These are phyloP conservation scores for Euura lappo DNA, from an alignment of 1,140 invertebrate genomes.

Conservation along the genomic window DNA sequence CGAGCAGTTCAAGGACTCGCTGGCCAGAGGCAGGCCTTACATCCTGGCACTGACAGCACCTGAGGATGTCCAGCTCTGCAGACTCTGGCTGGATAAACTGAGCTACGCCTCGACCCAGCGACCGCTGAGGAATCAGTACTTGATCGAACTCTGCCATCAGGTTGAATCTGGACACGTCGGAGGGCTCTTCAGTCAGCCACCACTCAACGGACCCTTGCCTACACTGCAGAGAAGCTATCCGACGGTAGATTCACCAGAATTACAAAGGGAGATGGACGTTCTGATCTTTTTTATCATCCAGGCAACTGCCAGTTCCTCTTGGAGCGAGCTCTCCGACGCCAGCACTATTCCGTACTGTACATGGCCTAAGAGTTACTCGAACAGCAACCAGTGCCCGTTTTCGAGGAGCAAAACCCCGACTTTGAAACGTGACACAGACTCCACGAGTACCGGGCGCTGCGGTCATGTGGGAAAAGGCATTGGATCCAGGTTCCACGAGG, in stretches of 20 bases:
- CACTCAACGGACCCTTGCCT: slow-evolving; percentile 34
- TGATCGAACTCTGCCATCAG: slow-evolving; percentile 48
- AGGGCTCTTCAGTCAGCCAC: slow-evolving; percentile 47
- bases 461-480: background rate
- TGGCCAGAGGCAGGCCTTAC: slow-evolving; percentile 42
- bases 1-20: slow-evolving; percentile 47
- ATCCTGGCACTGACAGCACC: slow-evolving; percentile 40
- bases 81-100: slow-evolving; percentile 54
- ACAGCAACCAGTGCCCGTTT: background rate
- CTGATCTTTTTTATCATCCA: background rate
- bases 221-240: slow-evolving; percentile 28
- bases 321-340: slow-evolving; percentile 33
- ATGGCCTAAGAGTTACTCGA: slow-evolving; percentile 17
- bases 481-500: background rate
- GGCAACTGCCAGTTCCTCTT: slow-evolving; percentile 31
- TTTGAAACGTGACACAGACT: background rate
- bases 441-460: slow-evolving; percentile 16
- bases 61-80: slow-evolving; percentile 41
- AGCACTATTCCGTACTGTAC: slow-evolving; percentile 19
- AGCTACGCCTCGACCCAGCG: slow-evolving; percentile 38
- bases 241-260: slow-evolving; percentile 24
- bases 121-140: slow-evolving; percentile 50
- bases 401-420: slow-evolving; percentile 7
- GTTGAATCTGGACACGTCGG: slow-evolving; percentile 41
- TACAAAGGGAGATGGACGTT: background rate